phyloP scores from a whole-genome alignment of 2,797 vertebrate species.

The Micromesistius poutassou region DNA sequence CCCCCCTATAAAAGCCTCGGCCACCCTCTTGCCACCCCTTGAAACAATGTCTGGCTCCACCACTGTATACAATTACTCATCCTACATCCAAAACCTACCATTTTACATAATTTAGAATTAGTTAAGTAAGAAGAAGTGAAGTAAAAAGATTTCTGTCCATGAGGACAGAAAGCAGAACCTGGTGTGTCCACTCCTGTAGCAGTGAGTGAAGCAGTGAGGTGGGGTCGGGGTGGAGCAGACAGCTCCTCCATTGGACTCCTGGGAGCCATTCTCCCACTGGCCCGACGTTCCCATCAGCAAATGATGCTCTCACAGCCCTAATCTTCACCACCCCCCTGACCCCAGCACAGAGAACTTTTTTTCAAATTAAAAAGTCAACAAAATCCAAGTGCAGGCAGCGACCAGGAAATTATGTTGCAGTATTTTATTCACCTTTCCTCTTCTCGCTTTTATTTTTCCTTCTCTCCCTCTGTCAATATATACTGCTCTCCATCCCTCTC shows the following conservation, averaged over 20 bases:
- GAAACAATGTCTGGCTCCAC: too few relatives aligned
- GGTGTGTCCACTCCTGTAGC: slow-evolving; percentile 34
- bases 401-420: not conserved
- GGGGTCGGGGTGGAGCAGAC: not conserved
- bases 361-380: slow-evolving; percentile 44
- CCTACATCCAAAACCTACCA: not conserved
- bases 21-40: too few relatives aligned
- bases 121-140: too few relatives aligned
- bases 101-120: not conserved
- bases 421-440: not conserved
- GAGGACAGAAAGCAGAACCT: slow-evolving; percentile 6
- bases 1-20: too few relatives aligned
- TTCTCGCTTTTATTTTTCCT: not conserved
- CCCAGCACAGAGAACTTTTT: too few relatives aligned
- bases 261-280: not conserved
- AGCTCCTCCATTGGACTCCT: not conserved
- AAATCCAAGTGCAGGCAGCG: slow-evolving; percentile 14
- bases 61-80: not conserved
- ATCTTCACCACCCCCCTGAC: slow-evolving; percentile 33
- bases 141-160: too few relatives aligned
- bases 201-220: slow-evolving; percentile 7
- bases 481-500: not conserved
- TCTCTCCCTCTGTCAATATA: not conserved
- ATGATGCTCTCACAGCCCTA: slow-evolving; percentile 46
- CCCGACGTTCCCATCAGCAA: slow-evolving; percentile 44